Evolutionary conservation across 2,113 vertebrate species (phyloP), one percentile per base, ranked within the genome.

Genomic region (Gavia stellata): DNA sequence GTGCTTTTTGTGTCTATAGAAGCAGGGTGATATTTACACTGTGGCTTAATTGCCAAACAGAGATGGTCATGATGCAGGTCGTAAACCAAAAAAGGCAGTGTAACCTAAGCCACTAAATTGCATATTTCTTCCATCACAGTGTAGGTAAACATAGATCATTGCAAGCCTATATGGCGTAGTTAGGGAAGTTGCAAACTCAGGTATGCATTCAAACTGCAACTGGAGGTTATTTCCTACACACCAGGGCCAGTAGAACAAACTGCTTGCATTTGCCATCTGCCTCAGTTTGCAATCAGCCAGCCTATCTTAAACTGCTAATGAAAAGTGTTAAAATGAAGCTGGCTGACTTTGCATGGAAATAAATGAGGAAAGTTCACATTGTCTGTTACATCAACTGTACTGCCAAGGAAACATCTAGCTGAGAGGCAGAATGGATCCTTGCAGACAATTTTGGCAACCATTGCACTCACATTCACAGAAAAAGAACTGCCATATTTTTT

Each of bases 251-350:
- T 7, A 92, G 88, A 92, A 96, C 67, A 84, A 66, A 33, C 86
- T 80, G 62, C 63, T 80, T 83, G 75, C 9, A 3, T 88, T 92
- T 95, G 59, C 91, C 91, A 89, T 96, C 95, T 97, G 91, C 80
- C 67, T 94, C 34, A 28, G 81, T 85, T 79, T 83, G 72, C 0
- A 1, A 78, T 88, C 86, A 91, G 88, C 71, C n/a, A 65, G 28
- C 40, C 72, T 55, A 14, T 86, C 86, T 77, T 74, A 82, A 95
- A 80, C 80, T 77, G 45, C 67, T 86, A 73, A 96, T 91, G 91
- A 84, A 81, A 91, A 86, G 88, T 81, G 75, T 95, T 94, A 92
- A 92, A 95, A 86, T 0, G 0, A 89, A 88, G 55, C 77, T 95
- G 91, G 71, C 80, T 92, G 94, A 86, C 83, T 86, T 83, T 70